Base-by-base conservation (phyloP, 2,888 invertebrate species). In the Dusona sp. region DNA sequence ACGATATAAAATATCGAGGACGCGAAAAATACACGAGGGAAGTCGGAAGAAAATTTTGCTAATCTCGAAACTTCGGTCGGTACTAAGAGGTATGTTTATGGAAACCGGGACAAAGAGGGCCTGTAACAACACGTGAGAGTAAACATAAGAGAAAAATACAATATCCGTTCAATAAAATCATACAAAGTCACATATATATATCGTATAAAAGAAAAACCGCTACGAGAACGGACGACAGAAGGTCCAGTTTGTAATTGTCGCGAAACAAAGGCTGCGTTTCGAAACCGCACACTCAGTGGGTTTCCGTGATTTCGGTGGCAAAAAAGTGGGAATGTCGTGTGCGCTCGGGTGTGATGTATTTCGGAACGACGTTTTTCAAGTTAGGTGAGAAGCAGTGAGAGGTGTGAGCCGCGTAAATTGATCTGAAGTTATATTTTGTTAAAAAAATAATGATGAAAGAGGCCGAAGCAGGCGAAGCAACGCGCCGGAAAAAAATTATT, bases 61-160 rank as follows among this genome's bases (percentile, higher is more conserved):
- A 48, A 16, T 70, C 70, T 25, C 70, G 48, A 70, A 29, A 70
- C 16, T 45, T 70, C 70, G 70, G 3, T 48, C 25, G 70, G 19
- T 4, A 25, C 70, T 25, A 25, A 48, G 48, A 48, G 45, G 13
- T 42, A 42, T 11, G 11, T 42, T 8, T 42, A 11, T 11, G 9
- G 9, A 42, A 11, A 4, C 7, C 11, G 42, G 9, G 25, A 25
- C 70, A 70, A 29, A 48, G 48, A 19, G 45, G 4, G n/a, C 70
- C 29, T 2, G 70, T 48, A 48, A 70, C 48, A 29, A 25, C 48
- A 48, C 25, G 70, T 45, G 45, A 29, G 48, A 70, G 9, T 48
- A 19, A 7, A 48, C 25, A 48, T 45, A 29, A 29, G 48, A 70
- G 9, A 70, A 19, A 7, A 25, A 70, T 45, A 70, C 11, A 70